phyloP scores from a whole-genome alignment of 2,113 vertebrate species.

The Heptranchias perlo region DNA sequence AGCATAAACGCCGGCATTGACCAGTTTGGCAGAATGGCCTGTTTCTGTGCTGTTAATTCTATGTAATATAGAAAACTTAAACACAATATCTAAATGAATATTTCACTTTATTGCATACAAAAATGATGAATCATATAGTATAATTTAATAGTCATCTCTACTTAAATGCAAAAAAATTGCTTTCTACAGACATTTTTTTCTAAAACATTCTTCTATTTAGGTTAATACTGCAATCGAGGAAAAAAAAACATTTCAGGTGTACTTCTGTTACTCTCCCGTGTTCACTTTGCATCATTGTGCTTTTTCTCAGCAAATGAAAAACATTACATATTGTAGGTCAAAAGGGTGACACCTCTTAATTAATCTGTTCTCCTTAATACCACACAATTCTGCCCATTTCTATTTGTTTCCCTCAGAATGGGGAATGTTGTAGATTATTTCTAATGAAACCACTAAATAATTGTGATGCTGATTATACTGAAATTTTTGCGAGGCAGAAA shows the following conservation, averaged over 20 bases:
- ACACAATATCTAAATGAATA: slow-evolving; percentile 33
- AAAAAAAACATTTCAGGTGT: neutral
- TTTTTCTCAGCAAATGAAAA: slow-evolving; percentile 9
- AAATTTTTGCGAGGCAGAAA: neutral
- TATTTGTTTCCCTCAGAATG: slow-evolving; percentile 1
- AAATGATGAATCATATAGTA: slow-evolving; percentile 31
- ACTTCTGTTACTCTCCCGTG: neutral
- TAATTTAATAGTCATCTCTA: slow-evolving; percentile 35
- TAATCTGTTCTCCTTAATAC: too few species aligned
- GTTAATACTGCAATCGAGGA: neutral
- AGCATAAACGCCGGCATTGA: neutral
- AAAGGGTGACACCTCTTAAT: neutral
- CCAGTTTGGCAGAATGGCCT: neutral
- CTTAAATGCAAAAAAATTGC: slow-evolving; percentile 27
- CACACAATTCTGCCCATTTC: neutral
- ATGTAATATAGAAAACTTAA: neutral
- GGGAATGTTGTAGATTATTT: neutral
- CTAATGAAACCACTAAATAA: neutral
- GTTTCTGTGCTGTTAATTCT: neutral
- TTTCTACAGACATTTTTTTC: slow-evolving; percentile 28
- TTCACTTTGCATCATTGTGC: slow-evolving; percentile 14
- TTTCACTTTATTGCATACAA: slow-evolving; percentile 39
- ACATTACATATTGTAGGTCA: neutral
- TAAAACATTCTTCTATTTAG: slow-evolving; percentile 34
- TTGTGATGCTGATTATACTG: neutral